Evolutionary conservation across 2,888 invertebrate genomes (phyloP).

Genomic region (Brachylomia viminalis): DNA sequence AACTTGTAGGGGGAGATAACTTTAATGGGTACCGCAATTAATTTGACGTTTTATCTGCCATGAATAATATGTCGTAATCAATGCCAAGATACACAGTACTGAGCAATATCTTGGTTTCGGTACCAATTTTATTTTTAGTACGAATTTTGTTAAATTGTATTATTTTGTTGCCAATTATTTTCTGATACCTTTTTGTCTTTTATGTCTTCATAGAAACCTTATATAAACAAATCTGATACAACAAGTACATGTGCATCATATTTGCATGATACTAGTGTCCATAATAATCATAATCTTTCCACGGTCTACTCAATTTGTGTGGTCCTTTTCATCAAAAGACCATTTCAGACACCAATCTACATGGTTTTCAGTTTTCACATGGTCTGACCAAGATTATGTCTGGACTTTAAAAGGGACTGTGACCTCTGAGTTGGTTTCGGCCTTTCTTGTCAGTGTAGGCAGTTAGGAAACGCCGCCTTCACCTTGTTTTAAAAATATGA

Average conservation of each 20-base stretch:
- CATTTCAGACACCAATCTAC: no score
- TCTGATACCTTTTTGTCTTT: not conserved
- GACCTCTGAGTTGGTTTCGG: no score
- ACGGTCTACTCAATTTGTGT: no score
- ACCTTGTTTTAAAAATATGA: no score
- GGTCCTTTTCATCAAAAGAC: no score
- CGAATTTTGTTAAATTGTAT: not conserved
- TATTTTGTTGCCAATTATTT: not conserved
- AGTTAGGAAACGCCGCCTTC: no score
- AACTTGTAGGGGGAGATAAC: constrained; percentile 40
- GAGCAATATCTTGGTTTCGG: constrained; percentile 13
- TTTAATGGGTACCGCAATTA: constrained; percentile 51
- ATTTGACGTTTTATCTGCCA: constrained; percentile 49
- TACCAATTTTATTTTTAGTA: constrained; percentile 1
- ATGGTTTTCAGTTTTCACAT: no score
- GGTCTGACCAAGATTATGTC: no score
- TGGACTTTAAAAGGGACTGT: no score
- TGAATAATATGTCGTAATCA: constrained; percentile 48
- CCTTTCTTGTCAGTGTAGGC: no score
- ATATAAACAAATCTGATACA: not conserved
- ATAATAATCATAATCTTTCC: constrained; percentile 65
- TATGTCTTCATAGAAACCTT: no score
- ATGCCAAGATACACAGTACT: constrained; percentile 11
- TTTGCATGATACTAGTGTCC: not conserved
- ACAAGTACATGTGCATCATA: not conserved